These are phyloP conservation scores for Spisula solida DNA, from an alignment of 2,888 invertebrate genomes.

Conservation along the genomic window DNA sequence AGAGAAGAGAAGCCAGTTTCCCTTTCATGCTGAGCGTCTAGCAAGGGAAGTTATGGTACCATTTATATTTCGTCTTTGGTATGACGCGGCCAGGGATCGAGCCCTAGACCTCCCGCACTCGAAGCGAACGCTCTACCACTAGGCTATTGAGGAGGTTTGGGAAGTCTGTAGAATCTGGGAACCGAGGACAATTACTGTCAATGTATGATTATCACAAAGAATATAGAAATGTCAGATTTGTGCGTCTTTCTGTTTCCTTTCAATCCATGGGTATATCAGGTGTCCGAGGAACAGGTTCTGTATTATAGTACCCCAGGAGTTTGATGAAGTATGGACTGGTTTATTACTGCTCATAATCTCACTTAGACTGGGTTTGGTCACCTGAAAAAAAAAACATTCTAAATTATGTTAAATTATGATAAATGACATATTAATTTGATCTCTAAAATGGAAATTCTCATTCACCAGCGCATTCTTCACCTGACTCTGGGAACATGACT, in stretches of 20 bases:
- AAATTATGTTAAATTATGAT: neutral
- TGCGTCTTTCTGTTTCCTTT: slow-evolving; percentile 45
- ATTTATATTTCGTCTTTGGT: too few relatives aligned
- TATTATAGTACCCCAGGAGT: slow-evolving; percentile 70
- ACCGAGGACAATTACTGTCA: neutral
- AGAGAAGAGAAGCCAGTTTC: too few relatives aligned
- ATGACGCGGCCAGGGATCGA: too few relatives aligned
- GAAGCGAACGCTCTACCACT: too few relatives aligned
- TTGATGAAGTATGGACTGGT: neutral
- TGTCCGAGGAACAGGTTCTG: slow-evolving; percentile 78
- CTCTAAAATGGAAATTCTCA: too few relatives aligned
- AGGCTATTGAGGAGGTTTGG: too few relatives aligned
- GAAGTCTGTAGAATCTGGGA: neutral
- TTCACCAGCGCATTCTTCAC: too few relatives aligned
- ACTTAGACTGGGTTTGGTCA: slow-evolving; percentile 52
- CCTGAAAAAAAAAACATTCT: slow-evolving; percentile 38
- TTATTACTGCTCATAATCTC: slow-evolving; percentile 40
- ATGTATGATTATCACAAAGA: neutral
- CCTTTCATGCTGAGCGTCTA: too few relatives aligned
- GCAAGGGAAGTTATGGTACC: too few relatives aligned
- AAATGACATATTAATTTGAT: neutral
- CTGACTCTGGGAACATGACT: too few relatives aligned
- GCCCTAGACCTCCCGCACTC: too few relatives aligned
- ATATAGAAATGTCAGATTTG: neutral
- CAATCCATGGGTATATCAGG: slow-evolving; percentile 84